Conservation (phyloP, 2,888 invertebrate genomes). For the Plagodis pulveraria region DNA sequence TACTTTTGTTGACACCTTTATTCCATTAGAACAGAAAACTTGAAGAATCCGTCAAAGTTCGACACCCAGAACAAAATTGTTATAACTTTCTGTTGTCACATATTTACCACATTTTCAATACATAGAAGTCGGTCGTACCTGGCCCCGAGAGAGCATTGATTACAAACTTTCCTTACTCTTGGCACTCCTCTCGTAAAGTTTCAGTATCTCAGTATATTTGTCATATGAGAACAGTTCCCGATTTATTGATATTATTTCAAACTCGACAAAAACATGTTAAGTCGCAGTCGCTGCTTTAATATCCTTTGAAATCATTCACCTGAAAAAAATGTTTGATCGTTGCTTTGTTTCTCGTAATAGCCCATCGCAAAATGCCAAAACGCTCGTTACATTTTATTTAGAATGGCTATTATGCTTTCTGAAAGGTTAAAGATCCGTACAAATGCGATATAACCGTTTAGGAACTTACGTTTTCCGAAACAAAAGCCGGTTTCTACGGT, state of each 20-base stretch:
- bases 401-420: constrained; percentile 10
- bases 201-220: constrained; percentile 42
- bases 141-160: constrained; percentile 41
- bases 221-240: constrained; percentile 38
- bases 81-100: constrained; percentile 32
- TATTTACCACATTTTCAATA: constrained; percentile 34
- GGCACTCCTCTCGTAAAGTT: constrained; percentile 39
- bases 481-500: constrained; percentile 18
- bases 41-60: constrained; percentile 7
- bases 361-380: constrained; percentile 19
- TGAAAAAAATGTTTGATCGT: constrained; percentile 20
- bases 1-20: too few species aligned
- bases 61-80: constrained; percentile 29
- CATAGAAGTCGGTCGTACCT: constrained; percentile 30
- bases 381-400: constrained; percentile 23
- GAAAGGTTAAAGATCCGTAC: constrained; percentile 24
- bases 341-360: constrained; percentile 19
- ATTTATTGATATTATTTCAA: constrained; percentile 44
- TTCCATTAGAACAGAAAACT: constrained; percentile 1
- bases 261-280: constrained; percentile 39
- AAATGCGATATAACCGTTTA: constrained; percentile 20
- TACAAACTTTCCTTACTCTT: constrained; percentile 41
- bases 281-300: constrained; percentile 27
- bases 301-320: constrained; percentile 8
- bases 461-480: constrained; percentile 15